These are phyloP conservation scores for Microctenopoma stevenorrisi DNA, from an alignment of 2,797 vertebrate genomes.

Conservation along the genomic window DNA sequence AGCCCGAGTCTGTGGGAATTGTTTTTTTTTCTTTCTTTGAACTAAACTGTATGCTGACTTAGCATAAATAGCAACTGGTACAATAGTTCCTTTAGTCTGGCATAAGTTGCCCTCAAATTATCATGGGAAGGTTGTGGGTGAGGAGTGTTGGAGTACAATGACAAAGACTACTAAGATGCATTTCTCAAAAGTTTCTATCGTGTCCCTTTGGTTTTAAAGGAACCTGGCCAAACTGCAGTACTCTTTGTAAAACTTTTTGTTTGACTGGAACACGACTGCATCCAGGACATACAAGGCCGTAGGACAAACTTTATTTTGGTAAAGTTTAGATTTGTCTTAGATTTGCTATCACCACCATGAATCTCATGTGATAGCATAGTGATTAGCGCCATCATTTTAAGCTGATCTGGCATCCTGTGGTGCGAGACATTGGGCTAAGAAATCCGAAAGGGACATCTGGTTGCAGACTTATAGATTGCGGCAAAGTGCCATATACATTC, in stretches of 20 bases:
- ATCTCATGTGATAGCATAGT: constrained; percentile 56
- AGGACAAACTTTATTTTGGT: constrained; percentile 41
- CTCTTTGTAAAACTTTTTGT: constrained; percentile 2
- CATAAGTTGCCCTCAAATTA: constrained; percentile 46
- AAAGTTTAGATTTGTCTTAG: constrained; percentile 22
- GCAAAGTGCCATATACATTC: constrained; percentile 49
- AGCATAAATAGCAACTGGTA: constrained; percentile 45
- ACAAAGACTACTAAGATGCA: constrained; percentile 41
- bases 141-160: constrained; percentile 21
- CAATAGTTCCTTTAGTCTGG: constrained; percentile 37
- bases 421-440: constrained; percentile 71
- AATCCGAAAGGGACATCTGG: constrained; percentile 76
- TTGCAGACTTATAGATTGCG: constrained; percentile 39
- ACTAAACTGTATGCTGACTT: constrained; percentile 55
- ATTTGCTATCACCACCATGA: constrained; percentile 29
- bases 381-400: constrained; percentile 71
- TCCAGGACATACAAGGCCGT: not conserved
- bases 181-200: constrained; percentile 43
- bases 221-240: constrained; percentile 22
- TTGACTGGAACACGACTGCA: constrained; percentile 24
- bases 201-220: constrained; percentile 45
- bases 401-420: constrained; percentile 77
- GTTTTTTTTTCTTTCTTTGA: constrained; percentile 49
- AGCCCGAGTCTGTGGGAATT: constrained; percentile 56
- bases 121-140: constrained; percentile 31